Conservation (phyloP, 2,797 vertebrate genomes). For the Gymnodraco acuticeps region DNA sequence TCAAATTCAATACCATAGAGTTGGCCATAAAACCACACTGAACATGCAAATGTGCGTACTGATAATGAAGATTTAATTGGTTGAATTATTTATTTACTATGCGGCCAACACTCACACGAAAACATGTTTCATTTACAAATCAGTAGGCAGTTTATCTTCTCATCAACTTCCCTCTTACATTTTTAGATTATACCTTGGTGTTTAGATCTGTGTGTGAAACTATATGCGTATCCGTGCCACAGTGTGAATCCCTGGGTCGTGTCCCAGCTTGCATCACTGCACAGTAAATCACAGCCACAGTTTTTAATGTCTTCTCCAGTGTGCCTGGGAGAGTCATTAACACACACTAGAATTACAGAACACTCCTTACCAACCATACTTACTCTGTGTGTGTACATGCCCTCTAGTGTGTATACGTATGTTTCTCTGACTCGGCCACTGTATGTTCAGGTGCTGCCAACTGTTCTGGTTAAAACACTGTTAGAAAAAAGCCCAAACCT, state of each 20-base stretch:
- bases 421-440: constrained; percentile 48
- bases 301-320: constrained; percentile 80
- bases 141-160: constrained; percentile 21
- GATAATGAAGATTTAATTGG: constrained; percentile 53
- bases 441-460: constrained; percentile 63
- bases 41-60: constrained; percentile 41
- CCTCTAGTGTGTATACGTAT: constrained; percentile 43
- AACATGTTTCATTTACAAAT: constrained; percentile 46
- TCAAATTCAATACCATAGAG: constrained; percentile 49
- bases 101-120: constrained; percentile 11
- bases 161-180: constrained; percentile 27
- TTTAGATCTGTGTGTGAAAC: constrained; percentile 23
- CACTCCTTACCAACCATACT: constrained; percentile 66
- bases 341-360: constrained; percentile 77
- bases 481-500: constrained; percentile 42
- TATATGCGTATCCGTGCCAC: constrained; percentile 43
- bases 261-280: constrained; percentile 81
- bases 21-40: constrained; percentile 53
- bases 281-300: constrained; percentile 81
- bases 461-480: constrained; percentile 46
- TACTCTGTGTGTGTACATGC: constrained; percentile 45
- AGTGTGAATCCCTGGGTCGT: constrained; percentile 76
- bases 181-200: constrained; percentile 20
- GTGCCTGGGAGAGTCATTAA: constrained; percentile 83
- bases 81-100: constrained; percentile 55